A percentile compares a stretch with the other conserved stretches of the same genome.
phyloP scores from a whole-genome alignment of 2,888 invertebrate genomes.

The Furcula furcula region DNA sequence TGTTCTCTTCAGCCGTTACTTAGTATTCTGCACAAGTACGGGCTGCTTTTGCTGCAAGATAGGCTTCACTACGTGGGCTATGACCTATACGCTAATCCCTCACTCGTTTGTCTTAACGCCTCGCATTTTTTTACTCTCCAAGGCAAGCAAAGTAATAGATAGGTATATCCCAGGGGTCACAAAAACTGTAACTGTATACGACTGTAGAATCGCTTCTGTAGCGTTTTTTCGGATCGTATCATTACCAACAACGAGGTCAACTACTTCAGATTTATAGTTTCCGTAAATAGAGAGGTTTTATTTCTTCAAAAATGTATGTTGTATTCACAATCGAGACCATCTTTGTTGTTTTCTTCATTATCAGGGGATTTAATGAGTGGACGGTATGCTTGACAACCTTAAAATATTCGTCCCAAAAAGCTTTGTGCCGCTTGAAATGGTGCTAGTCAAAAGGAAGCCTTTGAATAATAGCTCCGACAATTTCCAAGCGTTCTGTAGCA shows the following conservation, averaged over 20 bases:
- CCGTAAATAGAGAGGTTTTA: constrained; percentile 15
- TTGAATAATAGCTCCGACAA: background rate
- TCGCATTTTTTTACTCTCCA: constrained; percentile 12
- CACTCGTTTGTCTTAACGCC: constrained; percentile 5
- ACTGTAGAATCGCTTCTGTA: constrained; percentile 25
- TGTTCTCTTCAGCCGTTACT: constrained; percentile 9
- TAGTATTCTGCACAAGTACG: constrained; percentile 17
- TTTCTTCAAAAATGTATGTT: constrained; percentile 21
- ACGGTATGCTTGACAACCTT: too few relatives aligned
- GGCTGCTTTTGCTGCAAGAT: constrained; percentile 3
- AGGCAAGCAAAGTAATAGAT: constrained; percentile 21
- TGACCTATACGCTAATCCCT: constrained; percentile 9
- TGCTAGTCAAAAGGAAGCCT: too few relatives aligned
- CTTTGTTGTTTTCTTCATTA: too few relatives aligned
- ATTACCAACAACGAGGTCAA: constrained; percentile 25
- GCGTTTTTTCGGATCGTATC: constrained; percentile 19
- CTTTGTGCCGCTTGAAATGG: too few relatives aligned
- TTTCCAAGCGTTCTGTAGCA: too few relatives aligned
- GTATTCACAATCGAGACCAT: constrained; percentile 16
- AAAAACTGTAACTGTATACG: constrained; percentile 22
- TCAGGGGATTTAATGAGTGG: too few relatives aligned
- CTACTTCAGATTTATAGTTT: constrained; percentile 20
- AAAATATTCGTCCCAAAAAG: too few relatives aligned
- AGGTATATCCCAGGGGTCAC: constrained; percentile 17
- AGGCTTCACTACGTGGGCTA: constrained; percentile 4